Conservation (phyloP, 2,797 vertebrate genomes). For the Siniperca undulata region DNA sequence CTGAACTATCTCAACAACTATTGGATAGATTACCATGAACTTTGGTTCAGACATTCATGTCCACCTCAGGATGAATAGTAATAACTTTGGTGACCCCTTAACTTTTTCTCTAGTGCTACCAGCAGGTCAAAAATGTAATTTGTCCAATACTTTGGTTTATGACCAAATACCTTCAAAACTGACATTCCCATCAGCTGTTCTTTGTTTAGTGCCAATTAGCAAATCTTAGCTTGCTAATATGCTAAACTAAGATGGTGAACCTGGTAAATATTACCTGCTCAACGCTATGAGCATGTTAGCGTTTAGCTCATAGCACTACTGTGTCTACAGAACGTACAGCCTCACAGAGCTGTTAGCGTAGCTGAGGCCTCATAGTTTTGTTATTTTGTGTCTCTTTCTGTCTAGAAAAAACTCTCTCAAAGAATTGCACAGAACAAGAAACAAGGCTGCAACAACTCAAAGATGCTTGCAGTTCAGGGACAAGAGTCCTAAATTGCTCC, state of each 20-base stretch:
- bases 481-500: no score
- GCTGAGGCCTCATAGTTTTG: background rate
- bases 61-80: background rate
- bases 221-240: background rate
- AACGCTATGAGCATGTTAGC: background rate
- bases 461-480: background rate
- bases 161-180: background rate
- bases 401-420: background rate
- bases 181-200: background rate
- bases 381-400: background rate
- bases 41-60: background rate
- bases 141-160: background rate
- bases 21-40: background rate
- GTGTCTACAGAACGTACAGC: no score
- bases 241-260: background rate
- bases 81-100: background rate
- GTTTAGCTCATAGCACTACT: background rate
- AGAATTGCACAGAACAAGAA: background rate
- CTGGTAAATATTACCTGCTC: background rate
- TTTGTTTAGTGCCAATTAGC: background rate
- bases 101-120: no score
- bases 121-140: no score
- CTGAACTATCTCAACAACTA: background rate
- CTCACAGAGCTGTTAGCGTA: background rate
- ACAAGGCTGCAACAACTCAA: background rate